These are phyloP conservation scores for Petromus typicus DNA, from an alignment of 2,113 vertebrate genomes.

Conservation along the genomic window DNA sequence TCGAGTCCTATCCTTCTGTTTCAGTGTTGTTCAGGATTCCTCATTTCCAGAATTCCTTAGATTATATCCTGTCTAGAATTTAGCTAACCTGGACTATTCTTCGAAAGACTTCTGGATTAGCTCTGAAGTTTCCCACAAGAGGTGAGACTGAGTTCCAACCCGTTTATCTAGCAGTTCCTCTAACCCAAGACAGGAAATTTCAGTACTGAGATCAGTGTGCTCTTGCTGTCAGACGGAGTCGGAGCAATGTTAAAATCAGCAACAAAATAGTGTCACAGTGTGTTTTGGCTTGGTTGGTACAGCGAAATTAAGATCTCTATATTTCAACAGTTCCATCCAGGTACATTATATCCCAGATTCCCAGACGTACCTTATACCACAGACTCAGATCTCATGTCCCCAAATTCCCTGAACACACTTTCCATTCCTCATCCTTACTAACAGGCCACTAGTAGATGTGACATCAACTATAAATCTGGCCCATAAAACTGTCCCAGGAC, in stretches of 20 bases:
- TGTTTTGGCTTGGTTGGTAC: background rate
- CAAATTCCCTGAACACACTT: background rate
- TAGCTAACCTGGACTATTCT: background rate
- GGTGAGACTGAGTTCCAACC: background rate
- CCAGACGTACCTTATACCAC: background rate
- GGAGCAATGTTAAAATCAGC: background rate
- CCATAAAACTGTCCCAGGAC: background rate
- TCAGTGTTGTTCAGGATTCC: background rate
- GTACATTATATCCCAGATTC: background rate
- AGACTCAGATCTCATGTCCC: background rate
- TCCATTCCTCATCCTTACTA: slow-evolving; percentile 77
- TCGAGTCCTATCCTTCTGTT: background rate
- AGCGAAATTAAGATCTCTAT: background rate
- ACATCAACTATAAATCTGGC: background rate
- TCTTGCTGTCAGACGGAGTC: background rate
- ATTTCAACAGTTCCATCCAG: background rate
- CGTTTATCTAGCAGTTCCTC: background rate
- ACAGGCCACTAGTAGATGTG: slow-evolving; percentile 42
- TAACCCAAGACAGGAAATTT: background rate
- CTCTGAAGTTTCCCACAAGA: background rate
- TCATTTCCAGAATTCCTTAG: background rate
- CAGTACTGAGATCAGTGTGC: background rate
- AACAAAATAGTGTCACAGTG: background rate
- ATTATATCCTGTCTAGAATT: background rate
- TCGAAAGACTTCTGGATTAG: background rate